These are phyloP conservation scores for Hucho hucho DNA, from an alignment of 2,113 vertebrate species.

Conservation along the genomic window DNA sequence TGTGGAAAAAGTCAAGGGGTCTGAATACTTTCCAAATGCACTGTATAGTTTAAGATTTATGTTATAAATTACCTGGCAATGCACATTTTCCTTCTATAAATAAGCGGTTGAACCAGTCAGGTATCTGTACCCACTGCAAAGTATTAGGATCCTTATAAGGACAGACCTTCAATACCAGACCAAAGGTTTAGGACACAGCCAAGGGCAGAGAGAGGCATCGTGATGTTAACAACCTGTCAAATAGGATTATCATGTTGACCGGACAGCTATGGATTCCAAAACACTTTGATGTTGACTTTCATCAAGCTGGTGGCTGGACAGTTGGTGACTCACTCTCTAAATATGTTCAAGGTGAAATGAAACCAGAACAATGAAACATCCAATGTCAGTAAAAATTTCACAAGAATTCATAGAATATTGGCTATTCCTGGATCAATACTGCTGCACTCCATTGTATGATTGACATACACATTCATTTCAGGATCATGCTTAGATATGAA, in stretches of 20 bases:
- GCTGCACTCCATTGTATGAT: not conserved
- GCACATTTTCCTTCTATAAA: too few relatives aligned
- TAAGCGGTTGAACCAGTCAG: too few relatives aligned
- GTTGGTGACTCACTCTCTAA: conserved; percentile 44
- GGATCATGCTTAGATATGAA: conserved; percentile 10
- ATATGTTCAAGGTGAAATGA: conserved; percentile 49
- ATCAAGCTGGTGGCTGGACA: conserved; percentile 33
- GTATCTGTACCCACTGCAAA: not conserved
- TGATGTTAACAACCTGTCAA: conserved; percentile 36
- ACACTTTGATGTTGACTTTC: not conserved
- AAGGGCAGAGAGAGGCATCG: conserved; percentile 28
- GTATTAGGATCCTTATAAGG: not conserved
- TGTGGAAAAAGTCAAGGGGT: too few relatives aligned
- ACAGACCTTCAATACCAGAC: conserved; percentile 14
- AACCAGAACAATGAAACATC: not conserved
- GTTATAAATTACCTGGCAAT: too few relatives aligned
- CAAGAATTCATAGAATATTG: too few relatives aligned
- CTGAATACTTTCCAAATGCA: too few relatives aligned
- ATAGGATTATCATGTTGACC: conserved; percentile 28
- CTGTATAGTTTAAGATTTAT: too few relatives aligned
- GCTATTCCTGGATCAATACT: too few relatives aligned
- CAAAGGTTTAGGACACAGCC: conserved; percentile 15
- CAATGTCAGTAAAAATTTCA: not conserved
- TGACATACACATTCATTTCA: not conserved
- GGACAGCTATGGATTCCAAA: conserved; percentile 3